These are phyloP conservation scores for Drosophila sturtevanti DNA, from an alignment of 1,140 invertebrate genomes.

Conservation along the genomic window DNA sequence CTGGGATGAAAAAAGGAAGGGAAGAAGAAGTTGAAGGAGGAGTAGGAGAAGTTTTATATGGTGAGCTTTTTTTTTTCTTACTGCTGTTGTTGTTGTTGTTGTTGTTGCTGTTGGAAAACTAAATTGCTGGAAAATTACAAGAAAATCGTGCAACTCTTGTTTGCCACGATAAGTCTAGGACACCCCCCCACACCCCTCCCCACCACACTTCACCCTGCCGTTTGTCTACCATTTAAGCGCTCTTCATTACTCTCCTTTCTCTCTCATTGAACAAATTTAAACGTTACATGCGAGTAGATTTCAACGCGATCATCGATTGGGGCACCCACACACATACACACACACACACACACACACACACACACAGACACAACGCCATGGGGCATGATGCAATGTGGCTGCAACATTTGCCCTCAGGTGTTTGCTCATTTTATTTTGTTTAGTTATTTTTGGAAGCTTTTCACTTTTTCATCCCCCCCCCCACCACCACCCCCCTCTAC, in stretches of 20 bases:
- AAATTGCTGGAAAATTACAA: slow-evolving; percentile 78
- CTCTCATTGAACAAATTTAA: slow-evolving; percentile 65
- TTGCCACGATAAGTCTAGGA: slow-evolving; percentile 59
- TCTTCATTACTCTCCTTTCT: slow-evolving; percentile 43
- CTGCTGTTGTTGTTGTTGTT: slow-evolving; percentile 19
- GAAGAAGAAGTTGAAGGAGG: slow-evolving; percentile 16
- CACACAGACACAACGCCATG: slow-evolving; percentile 22
- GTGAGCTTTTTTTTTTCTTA: slow-evolving; percentile 41
- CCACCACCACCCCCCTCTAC: too few species aligned
- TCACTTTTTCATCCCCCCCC: slow-evolving; percentile 36
- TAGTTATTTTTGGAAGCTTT: slow-evolving; percentile 52
- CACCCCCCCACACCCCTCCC: neutral
- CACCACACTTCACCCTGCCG: neutral
- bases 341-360: slow-evolving; percentile 10
- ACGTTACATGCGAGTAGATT: slow-evolving; percentile 80
- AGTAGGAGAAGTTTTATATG: slow-evolving; percentile 58
- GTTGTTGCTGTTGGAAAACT: slow-evolving; percentile 19
- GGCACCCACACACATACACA: slow-evolving; percentile 62
- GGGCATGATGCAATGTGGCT: slow-evolving; percentile 49
- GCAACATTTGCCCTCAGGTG: slow-evolving; percentile 74
- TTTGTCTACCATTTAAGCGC: slow-evolving; percentile 25
- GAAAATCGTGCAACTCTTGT: slow-evolving; percentile 78
- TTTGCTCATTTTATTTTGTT: slow-evolving; percentile 34
- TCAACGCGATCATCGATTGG: slow-evolving; percentile 77
- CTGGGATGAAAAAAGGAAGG: slow-evolving; percentile 34